Base-by-base conservation (phyloP, 2,797 vertebrate species). In the Thaleichthys pacificus region DNA sequence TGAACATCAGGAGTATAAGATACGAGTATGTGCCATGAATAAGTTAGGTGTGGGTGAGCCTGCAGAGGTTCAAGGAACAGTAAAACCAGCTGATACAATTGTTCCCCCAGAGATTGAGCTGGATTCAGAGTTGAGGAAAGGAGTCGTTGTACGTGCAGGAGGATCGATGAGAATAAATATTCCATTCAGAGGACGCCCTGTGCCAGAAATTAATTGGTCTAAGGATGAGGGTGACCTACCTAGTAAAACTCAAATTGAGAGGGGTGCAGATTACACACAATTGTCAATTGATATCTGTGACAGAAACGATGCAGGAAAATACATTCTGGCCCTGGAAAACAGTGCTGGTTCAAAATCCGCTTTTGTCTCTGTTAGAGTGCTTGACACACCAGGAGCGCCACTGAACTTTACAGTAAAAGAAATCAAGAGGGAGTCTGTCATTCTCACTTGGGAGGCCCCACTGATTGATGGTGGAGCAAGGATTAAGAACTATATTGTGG, bases 1-100 rank as follows among this genome's bases (percentile, higher is more conserved):
- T 74, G 98, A 99, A 89, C 95, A 98, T 86, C 96, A 99, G 80
- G 97, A 98, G 89, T 99, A 99, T 88, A 99, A 97, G 83, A 87
- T 99, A 79, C 94, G 95, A 58, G 91, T 98, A 26, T 98, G 95
- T 92, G 98, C 98, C 67, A 93, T 99, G 70, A 99, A 99, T 87
- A 98, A 96, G 86, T 86, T 95, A 26, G 97, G 98, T 78, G 91
- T 99, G 80, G 97, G 98, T 80, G 97, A 99, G 78, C 91, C 97
- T 77, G 92, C 94, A 42, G 88, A 94, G n/a, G 78, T 98, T 82
- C 94, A 92, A 80, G 97, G 96, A 77, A 93, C 94, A 12, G 83
- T 98, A 70, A 98, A 96, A 88, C 96, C 98, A 75, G 85, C 96
- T 80, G 96, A 98, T 83, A 97, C 96, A 83, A 95, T 98, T 82